phyloP scores from a whole-genome alignment of 2,113 vertebrate species.

The Neolamprologus cancellatus region DNA sequence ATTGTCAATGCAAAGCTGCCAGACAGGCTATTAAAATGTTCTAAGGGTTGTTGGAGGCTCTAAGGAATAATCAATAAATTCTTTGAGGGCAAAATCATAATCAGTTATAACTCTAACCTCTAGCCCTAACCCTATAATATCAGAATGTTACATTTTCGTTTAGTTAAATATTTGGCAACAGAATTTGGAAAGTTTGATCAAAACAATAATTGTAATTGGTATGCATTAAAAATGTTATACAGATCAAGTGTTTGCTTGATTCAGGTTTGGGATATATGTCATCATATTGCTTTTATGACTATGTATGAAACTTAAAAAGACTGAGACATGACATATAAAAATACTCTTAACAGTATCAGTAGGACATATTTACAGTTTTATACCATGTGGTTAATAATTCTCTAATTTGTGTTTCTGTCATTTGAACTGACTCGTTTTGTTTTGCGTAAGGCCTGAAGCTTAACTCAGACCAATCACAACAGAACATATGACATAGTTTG shows the following conservation, averaged over 20 bases:
- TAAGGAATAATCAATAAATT: rapidly evolving
- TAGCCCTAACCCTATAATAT: not conserved
- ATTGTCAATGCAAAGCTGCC: rapidly evolving
- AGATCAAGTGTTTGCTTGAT: rapidly evolving
- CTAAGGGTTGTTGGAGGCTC: not conserved
- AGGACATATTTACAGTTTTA: not conserved
- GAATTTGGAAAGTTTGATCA: not conserved
- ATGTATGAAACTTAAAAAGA: rapidly evolving
- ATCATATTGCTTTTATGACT: not conserved
- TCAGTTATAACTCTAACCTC: not conserved
- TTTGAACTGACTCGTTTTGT: rapidly evolving
- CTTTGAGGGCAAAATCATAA: not conserved
- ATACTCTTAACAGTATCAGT: not conserved
- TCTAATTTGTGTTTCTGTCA: rapidly evolving
- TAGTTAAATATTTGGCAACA: not conserved
- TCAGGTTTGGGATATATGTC: not conserved
- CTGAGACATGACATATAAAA: rapidly evolving
- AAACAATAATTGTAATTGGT: not conserved
- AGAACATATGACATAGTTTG: not conserved
- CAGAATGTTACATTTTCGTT: rapidly evolving
- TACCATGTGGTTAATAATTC: not conserved
- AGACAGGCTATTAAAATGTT: not conserved
- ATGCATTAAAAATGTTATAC: rapidly evolving
- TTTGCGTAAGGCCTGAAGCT: not conserved
- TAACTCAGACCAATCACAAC: not conserved